Evolutionary conservation across 2,888 invertebrate species (phyloP), one percentile per base, ranked within the genome.

Genomic region (Galerucella nymphaeae): DNA sequence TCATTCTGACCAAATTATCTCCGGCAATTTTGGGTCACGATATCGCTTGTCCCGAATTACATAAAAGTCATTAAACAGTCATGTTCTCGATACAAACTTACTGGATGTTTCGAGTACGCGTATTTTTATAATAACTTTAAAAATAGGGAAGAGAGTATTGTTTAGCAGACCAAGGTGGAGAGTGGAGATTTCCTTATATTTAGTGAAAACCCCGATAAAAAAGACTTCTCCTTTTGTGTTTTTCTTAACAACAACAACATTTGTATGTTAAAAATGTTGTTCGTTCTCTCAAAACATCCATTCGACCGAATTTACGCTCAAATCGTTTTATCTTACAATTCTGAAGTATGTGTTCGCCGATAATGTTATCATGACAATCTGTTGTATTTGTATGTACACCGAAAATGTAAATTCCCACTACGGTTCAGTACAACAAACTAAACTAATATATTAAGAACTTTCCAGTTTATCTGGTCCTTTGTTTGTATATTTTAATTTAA

Each of bases 1-100:
- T 53, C 61, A 68, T 48, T 14, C 16, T 9, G 62, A 62, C 68
- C 50, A 58, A 68, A 68, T 68, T 68, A 68, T 68, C 68, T 68
- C 62, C 20, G 48, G 68, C 50, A 68, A 68, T 68, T 68, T 62
- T 41, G 53, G 50, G 38, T 68, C 68, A 62, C 62, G 68, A 62
- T 68, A 68, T 38, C 18, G 53, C 61, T 14, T n/a, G 58, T 57
- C 55, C 41, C 38, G 38, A 55, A 57, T 55, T 57, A 18, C 42
- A 55, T 38, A 38, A 53, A 66, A 66, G 57, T 66, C 57, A 57
- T 66, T 66, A 30, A 66, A 66, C 41, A 38, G 16, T 41, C 57
- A 30, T 23, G 16, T 48, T 30, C 23, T 30, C 23, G 3, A 30
- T 30, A 3, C 23, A 30, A 5, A 30, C 23, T 4, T 5, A 30